Evolutionary conservation across 1,140 invertebrate species (phyloP).

Genomic region (Steinernema feltiae): DNA sequence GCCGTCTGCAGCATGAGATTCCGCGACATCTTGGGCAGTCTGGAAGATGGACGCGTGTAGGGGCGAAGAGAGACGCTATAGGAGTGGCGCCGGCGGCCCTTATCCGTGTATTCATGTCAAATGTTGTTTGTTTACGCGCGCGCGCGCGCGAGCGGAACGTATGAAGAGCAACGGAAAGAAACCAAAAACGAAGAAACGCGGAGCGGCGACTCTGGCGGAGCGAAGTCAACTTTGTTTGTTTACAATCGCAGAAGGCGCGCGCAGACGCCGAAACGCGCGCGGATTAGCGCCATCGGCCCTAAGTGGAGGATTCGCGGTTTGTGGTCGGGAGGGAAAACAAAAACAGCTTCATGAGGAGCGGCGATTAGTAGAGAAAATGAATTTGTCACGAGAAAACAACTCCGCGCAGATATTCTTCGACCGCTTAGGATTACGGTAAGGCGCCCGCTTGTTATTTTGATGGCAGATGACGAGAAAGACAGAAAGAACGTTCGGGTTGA

Average conservation of each 20-base stretch:
- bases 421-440: no score
- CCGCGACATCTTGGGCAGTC: neutral
- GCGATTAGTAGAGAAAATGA: neutral
- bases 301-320: neutral
- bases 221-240: neutral
- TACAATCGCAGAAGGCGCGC: neutral
- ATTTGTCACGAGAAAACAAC: no score
- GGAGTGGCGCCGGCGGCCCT: neutral
- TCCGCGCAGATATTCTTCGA: no score
- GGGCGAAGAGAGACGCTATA: neutral
- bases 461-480: no score
- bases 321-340: neutral
- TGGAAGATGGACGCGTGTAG: neutral
- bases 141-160: no score
- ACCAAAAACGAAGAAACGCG: neutral
- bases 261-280: neutral
- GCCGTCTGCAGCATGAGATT: neutral
- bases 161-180: no score
- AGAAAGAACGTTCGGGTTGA: no score
- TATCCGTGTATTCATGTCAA: neutral
- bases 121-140: constrained; percentile 2
- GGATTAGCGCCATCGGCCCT: neutral
- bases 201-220: neutral
- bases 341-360: constrained; percentile 1
- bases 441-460: no score